Percentiles rank a stretch among this genome's conserved stretches.
Evolutionary conservation across 2,797 vertebrate genomes (phyloP).

Genomic region (Chiloscyllium punctatum): DNA sequence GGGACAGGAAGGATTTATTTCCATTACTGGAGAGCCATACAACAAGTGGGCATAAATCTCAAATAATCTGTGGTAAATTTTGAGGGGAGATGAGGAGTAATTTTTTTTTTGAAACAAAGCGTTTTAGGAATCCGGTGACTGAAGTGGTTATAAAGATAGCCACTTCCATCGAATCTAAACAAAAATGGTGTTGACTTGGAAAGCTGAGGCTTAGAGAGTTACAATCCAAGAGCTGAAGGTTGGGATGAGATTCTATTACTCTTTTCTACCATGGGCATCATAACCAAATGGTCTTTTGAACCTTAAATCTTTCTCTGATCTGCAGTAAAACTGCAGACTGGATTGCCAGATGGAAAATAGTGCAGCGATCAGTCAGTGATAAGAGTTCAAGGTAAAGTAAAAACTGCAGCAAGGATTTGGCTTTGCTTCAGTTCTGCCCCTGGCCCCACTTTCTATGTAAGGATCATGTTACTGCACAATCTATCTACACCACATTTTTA

Average conservation of each 20-base stretch:
- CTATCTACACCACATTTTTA: constrained; percentile 20
- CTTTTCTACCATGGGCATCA: background rate
- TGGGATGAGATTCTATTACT: background rate
- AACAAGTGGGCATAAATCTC: too few relatives aligned
- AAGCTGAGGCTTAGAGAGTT: too few relatives aligned
- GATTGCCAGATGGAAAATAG: background rate
- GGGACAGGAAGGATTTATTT: too few relatives aligned
- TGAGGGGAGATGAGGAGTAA: too few relatives aligned
- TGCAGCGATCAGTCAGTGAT: background rate
- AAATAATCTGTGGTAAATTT: too few relatives aligned
- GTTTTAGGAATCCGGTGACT: too few relatives aligned
- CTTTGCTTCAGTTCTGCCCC: background rate
- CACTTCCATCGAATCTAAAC: background rate
- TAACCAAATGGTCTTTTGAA: background rate
- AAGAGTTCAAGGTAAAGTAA: constrained; percentile 20
- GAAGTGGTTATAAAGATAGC: too few relatives aligned
- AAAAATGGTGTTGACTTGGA: background rate
- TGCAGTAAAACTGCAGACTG: background rate
- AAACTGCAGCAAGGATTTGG: constrained; percentile 2
- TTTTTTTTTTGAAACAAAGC: too few relatives aligned
- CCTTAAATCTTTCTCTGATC: background rate
- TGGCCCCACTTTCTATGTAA: background rate
- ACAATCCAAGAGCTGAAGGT: too few relatives aligned
- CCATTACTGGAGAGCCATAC: too few relatives aligned
- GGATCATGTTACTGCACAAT: constrained; percentile 28